Conservation (phyloP, 2,797 vertebrate genomes). For the Telmatherina bonti region DNA sequence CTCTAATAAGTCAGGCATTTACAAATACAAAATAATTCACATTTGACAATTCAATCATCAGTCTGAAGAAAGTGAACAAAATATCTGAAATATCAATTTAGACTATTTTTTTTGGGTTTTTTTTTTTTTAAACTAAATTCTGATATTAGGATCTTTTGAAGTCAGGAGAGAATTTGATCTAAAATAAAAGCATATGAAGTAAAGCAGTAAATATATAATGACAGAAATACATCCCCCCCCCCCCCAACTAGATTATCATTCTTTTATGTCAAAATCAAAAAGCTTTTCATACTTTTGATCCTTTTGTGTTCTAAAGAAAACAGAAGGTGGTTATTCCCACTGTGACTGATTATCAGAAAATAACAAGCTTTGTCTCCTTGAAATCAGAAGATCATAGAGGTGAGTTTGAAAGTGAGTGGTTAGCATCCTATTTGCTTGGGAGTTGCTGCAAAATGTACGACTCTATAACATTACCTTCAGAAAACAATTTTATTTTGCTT, state of each 20-base stretch:
- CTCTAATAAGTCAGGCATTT: not conserved
- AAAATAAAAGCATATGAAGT: not conserved
- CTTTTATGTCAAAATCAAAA: not conserved
- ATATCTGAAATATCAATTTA: slow-evolving; percentile 1
- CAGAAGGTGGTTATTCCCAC: not conserved
- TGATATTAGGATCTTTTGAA: not conserved
- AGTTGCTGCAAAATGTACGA: not conserved
- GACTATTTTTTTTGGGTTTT: not conserved
- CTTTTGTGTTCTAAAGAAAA: not conserved
- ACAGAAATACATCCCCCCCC: not conserved
- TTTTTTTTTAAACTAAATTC: too few relatives aligned
- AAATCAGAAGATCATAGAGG: not conserved
- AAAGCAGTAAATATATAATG: not conserved
- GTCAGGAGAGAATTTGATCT: not conserved
- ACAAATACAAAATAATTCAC: not conserved
- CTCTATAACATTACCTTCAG: not conserved
- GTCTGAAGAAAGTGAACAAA: not conserved
- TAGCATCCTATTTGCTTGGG: not conserved
- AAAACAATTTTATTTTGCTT: too few relatives aligned
- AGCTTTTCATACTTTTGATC: not conserved
- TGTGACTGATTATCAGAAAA: not conserved
- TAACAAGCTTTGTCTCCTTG: not conserved
- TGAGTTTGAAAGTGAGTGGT: not conserved
- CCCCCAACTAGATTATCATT: not conserved
- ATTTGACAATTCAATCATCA: not conserved